Evolutionary conservation across 2,888 invertebrate species (phyloP), one percentile per base, ranked within the genome.

Genomic region (Leptopilina syphax): DNA sequence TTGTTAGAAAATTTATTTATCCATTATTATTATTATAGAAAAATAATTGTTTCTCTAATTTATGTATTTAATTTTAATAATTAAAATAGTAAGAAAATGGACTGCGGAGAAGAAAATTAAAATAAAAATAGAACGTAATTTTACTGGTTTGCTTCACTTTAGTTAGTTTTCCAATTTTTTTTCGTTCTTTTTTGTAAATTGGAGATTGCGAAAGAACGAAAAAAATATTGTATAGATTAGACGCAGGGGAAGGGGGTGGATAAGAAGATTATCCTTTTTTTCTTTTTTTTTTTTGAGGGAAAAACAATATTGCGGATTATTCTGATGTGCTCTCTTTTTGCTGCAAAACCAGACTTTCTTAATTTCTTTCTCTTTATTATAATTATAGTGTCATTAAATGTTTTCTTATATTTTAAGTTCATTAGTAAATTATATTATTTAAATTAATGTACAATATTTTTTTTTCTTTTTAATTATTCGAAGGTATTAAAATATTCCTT

Each of bases 141-240:
- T 57, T 60, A 34, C 34, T 34, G 34, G 34, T 60, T 60, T 57
- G 34, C 57, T 73, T 54, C 73, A 73, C 57, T 57, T 57, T 73
- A 54, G 54, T 6, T 73, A 57, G 73, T 7, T 50, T 13, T 57
- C 34, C 34, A 34, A 4, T 34, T 34, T 34, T 34, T 34, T 34
- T 57, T n/a, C 54, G 1, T 57, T 54, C n/a, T 50, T 50, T 13
- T 34, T 34, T 57, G 54, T 54, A 57, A 73, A 27, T 57, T 34
- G 12, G 10, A 47, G n/a, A 73, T 57, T 57, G 34, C 2, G 54
- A 34, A 73, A 57, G 73, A 57, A 60, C 27, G 34, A 63, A 12
- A 65, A 34, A 27, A 34, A 34, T 3, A 34, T 34, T 34, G 34
- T 47, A 10, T 47, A 47, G n/a, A 57, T 57, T 57, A 57, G 9